Evolutionary conservation across 2,113 vertebrate genomes (phyloP).

Genomic region (Calyptomena viridis): DNA sequence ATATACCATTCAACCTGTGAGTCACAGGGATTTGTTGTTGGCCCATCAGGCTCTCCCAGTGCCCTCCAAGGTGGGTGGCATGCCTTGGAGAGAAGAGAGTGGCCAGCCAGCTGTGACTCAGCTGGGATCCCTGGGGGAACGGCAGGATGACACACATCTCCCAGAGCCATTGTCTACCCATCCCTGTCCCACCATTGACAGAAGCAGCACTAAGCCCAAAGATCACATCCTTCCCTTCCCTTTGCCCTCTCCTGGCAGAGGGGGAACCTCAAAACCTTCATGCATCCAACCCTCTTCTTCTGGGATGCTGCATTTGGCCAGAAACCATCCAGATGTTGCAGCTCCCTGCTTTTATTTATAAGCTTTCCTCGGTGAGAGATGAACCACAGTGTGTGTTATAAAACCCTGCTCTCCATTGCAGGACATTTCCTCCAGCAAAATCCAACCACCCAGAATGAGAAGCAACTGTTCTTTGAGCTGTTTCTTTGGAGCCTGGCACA

Average conservation of each 20-base stretch:
- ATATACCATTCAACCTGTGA: neutral
- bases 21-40: neutral
- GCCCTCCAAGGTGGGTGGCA: neutral
- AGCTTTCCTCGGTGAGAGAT: neutral
- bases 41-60: neutral
- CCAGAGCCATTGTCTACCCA: neutral
- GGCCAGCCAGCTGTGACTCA: neutral
- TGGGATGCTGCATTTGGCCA: neutral
- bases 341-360: neutral
- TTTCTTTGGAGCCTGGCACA: neutral
- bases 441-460: accelerated
- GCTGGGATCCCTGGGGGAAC: accelerated
- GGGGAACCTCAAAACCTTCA: neutral
- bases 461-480: neutral
- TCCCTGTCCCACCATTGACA: accelerated
- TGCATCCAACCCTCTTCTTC: neutral
- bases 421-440: neutral
- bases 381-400: neutral
- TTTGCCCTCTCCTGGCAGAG: neutral
- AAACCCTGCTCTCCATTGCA: neutral
- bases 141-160: neutral
- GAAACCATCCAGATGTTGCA: neutral
- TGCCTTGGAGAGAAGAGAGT: neutral
- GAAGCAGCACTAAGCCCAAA: neutral
- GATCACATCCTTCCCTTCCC: neutral